A percentile compares a stretch with the other conserved stretches of the same genome.
phyloP scores from a whole-genome alignment of 2,113 vertebrate species.

The Barbus barbus region DNA sequence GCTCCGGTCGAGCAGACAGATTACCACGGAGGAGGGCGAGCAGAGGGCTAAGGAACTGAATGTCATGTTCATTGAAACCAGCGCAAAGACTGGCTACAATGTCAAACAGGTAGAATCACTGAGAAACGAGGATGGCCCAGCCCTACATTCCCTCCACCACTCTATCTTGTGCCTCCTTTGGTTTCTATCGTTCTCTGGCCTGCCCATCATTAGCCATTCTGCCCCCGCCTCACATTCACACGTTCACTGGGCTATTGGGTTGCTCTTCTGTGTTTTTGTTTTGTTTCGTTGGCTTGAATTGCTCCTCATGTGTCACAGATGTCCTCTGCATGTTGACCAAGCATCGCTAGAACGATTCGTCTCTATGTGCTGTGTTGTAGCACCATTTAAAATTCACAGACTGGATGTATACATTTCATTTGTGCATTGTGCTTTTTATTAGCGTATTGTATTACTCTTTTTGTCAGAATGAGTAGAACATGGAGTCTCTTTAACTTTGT shows the following conservation, averaged over 20 bases:
- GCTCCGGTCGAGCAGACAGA: constrained; percentile 83
- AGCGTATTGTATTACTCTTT: not conserved
- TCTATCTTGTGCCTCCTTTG: constrained; percentile 26
- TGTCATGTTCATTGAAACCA: constrained; percentile 97
- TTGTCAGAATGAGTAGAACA: not conserved
- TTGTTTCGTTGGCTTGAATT: not conserved
- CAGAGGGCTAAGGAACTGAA: constrained; percentile 96
- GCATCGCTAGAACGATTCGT: not conserved
- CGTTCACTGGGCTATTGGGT: not conserved
- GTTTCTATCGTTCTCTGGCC: constrained; percentile 44
- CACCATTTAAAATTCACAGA: not conserved
- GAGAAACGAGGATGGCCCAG: constrained; percentile 60
- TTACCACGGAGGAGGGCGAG: constrained; percentile 93
- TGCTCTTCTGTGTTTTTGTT: constrained; percentile 2
- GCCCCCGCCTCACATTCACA: not conserved
- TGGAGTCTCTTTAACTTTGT: not conserved
- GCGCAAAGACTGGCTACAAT: constrained; percentile 95
- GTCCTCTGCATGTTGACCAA: constrained; percentile 19
- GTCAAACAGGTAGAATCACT: constrained; percentile 88
- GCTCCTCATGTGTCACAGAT: not conserved
- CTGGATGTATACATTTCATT: not conserved
- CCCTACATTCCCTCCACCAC: constrained; percentile 52
- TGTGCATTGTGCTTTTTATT: not conserved
- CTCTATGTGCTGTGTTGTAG: constrained; percentile 7
- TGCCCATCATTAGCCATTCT: constrained; percentile 31